A percentile compares a stretch with the other conserved stretches of the same genome.
Evolutionary conservation across 2,113 vertebrate species (phyloP).

Genomic region (Nasalis larvatus): DNA sequence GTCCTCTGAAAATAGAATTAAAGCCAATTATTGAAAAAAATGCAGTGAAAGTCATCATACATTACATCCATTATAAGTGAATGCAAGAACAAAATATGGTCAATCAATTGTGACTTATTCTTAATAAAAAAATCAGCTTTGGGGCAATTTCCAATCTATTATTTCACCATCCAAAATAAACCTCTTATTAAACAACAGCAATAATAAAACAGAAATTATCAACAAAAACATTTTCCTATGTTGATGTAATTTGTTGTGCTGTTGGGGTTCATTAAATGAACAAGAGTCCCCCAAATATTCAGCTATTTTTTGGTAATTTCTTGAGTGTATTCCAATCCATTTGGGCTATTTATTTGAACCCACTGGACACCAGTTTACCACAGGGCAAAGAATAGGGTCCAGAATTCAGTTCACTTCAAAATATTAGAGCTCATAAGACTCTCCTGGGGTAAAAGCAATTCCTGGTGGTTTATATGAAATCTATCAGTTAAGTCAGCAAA

Average conservation of each 20-base stretch:
- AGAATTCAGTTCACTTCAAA: neutral
- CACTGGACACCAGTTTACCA: neutral
- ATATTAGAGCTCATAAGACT: neutral
- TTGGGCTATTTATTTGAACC: neutral
- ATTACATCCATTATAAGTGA: neutral
- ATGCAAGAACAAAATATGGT: neutral
- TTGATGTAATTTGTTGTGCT: neutral
- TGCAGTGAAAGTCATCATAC: neutral
- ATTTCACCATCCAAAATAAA: neutral
- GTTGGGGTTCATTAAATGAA: neutral
- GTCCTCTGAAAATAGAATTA: neutral
- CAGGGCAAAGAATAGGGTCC: neutral
- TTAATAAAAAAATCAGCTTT: neutral
- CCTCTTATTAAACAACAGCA: neutral
- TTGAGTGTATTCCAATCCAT: neutral
- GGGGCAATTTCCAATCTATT: neutral
- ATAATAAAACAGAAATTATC: neutral
- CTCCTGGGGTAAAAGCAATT: neutral
- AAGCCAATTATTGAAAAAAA: neutral
- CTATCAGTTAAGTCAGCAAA: neutral
- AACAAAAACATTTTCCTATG: neutral
- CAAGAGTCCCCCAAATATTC: neutral
- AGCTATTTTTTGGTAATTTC: neutral
- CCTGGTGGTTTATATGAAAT: neutral
- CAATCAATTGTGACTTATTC: neutral